Percentiles rank a stretch among this genome's conserved stretches.
phyloP scores from a whole-genome alignment of 2,888 invertebrate genomes.

The Megalurothrips usitatus region DNA sequence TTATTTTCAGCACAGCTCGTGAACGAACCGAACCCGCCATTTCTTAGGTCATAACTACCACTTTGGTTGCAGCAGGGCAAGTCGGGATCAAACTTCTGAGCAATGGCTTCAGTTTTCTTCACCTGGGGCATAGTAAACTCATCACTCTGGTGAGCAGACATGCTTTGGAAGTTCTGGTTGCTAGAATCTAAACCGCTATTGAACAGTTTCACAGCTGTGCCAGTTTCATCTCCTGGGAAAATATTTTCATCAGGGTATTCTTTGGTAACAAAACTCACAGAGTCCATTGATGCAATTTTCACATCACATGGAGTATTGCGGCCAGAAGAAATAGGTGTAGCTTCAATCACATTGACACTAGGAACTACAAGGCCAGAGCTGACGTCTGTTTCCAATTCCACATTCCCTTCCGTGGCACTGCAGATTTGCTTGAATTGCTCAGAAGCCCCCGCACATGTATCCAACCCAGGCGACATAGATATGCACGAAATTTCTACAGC shows the following conservation, averaged over 20 bases:
- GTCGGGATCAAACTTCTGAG: background rate
- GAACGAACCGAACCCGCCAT: background rate
- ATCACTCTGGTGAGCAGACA: background rate
- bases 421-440: no score
- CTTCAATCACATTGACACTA: slow-evolving; percentile 34
- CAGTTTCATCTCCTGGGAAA: background rate
- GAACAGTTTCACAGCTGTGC: background rate
- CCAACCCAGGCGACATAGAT: no score
- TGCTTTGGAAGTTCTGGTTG: background rate
- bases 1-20: background rate
- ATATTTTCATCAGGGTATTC: background rate
- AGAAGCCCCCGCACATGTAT: no score
- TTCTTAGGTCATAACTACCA: background rate
- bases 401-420: no score
- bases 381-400: no score
- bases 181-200: background rate
- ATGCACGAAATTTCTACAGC: no score
- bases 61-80: background rate
- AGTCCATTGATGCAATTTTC: background rate
- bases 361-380: slow-evolving; percentile 30
- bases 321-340: slow-evolving; percentile 34
- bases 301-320: slow-evolving; percentile 33
- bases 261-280: slow-evolving; percentile 18
- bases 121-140: background rate
- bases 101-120: background rate